Evolutionary conservation across 2,113 vertebrate genomes (phyloP), one percentile per base, ranked within the genome.

Genomic region (Pseudorasbora parva): DNA sequence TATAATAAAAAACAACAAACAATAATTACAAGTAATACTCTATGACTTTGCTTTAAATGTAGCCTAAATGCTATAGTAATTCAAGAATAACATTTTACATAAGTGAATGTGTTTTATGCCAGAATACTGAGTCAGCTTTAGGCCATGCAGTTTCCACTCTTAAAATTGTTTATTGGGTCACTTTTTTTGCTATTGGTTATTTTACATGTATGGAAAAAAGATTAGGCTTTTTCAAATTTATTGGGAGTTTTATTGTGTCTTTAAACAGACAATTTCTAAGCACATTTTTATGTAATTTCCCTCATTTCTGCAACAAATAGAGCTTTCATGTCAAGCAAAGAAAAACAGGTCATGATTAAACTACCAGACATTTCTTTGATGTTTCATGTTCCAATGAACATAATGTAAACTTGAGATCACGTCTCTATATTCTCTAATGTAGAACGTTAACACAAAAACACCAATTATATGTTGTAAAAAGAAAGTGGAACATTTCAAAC

Each of bases 221-320:
- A 75, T 66, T 45, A 23, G 56, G 47, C 43, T 68, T 21, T 60
- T 76, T 60, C 19, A 82, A 7, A 23, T 87, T 88, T 87, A 81
- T 85, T 57, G 57, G 41, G 47, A 59, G 43, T 74, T 87, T 88
- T 23, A 82, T 37, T 25, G 25, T 43, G 27, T 82, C 23, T 10
- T 74, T 54, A 54, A 54, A 54, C 5, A 54, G 21, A 30, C 43
- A 30, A 59, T n/a, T 57, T 79, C 45, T 49, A 19, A 64, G 49
- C 56, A 69, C 23, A 81, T 81, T 84, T 79, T 76, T 71, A 62
- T 59, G 27, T 49, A 51, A 54, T n/a, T 64, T 41, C n/a, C 59
- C 64, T 56, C 25, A 15, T 71, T 43, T 66, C 9, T 47, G 66
- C 2, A 37, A 72, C 41, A 21, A 78, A 43, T 2, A 45, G 25